phyloP scores from a whole-genome alignment of 2,797 vertebrate species.

The Lemur catta region DNA sequence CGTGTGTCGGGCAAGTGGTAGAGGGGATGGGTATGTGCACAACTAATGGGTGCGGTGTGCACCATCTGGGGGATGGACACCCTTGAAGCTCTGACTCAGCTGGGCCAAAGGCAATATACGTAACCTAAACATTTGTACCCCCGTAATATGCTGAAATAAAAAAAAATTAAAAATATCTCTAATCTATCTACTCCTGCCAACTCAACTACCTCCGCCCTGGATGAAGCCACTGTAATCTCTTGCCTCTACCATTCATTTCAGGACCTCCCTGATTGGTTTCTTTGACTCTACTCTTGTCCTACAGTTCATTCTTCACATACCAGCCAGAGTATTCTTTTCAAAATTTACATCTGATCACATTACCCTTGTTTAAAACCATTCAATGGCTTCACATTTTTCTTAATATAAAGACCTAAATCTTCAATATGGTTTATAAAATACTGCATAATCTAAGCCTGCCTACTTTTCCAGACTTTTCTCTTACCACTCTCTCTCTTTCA shows the following conservation, averaged over 20 bases:
- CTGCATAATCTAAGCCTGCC: background rate
- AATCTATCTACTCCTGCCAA: background rate
- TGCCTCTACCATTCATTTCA: background rate
- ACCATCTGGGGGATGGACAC: too few species aligned
- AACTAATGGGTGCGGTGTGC: too few species aligned
- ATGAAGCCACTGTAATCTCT: background rate
- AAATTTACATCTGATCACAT: background rate
- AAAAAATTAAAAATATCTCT: background rate
- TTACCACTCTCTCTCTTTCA: background rate
- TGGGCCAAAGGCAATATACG: too few species aligned
- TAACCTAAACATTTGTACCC: too few species aligned
- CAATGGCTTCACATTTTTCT: background rate
- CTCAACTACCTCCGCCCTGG: background rate
- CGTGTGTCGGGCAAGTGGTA: too few species aligned
- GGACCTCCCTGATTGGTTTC: background rate
- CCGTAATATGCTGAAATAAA: too few species aligned
- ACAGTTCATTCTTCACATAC: background rate
- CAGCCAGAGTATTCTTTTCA: background rate
- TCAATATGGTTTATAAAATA: background rate
- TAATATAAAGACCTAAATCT: background rate
- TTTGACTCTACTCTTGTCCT: background rate
- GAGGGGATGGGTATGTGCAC: too few species aligned
- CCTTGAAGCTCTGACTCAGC: too few species aligned
- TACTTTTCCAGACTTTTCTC: background rate
- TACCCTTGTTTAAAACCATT: constrained; percentile 27